phyloP scores from a whole-genome alignment of 2,797 vertebrate genomes.

The Myripristis jacobus region DNA sequence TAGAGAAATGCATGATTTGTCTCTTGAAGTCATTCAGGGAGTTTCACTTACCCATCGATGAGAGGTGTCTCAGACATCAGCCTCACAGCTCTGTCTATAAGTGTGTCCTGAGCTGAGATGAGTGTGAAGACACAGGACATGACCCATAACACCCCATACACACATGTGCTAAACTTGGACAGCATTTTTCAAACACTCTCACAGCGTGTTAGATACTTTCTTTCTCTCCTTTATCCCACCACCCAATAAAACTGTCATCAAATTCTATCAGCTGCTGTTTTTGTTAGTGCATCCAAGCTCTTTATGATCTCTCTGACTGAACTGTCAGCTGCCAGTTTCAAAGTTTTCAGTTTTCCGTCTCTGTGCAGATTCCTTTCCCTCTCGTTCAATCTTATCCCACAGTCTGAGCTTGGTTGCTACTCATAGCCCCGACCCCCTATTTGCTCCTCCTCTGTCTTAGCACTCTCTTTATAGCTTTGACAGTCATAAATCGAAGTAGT shows the following conservation, averaged over 20 bases:
- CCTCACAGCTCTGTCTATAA: slow-evolving; percentile 61
- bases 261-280: background rate
- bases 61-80: slow-evolving; percentile 84
- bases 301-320: background rate
- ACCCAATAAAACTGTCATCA: background rate
- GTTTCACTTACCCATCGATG: slow-evolving; percentile 83
- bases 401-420: background rate
- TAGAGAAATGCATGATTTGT: background rate
- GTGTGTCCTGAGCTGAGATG: slow-evolving; percentile 46
- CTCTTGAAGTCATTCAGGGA: background rate
- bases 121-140: slow-evolving; percentile 31
- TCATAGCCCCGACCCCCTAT: background rate
- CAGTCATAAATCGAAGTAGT: slow-evolving; percentile 46
- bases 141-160: slow-evolving; percentile 53
- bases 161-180: slow-evolving; percentile 1
- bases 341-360: background rate
- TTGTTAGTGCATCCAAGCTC: background rate
- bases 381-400: background rate
- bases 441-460: slow-evolving; percentile 48
- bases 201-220: background rate
- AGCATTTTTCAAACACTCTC: slow-evolving; percentile 52
- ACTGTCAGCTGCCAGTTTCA: background rate
- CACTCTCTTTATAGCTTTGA: slow-evolving; percentile 21
- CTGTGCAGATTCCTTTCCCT: background rate
- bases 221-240: background rate